These are phyloP conservation scores for Polymixis lichenea DNA, from an alignment of 2,888 invertebrate genomes.

Conservation along the genomic window DNA sequence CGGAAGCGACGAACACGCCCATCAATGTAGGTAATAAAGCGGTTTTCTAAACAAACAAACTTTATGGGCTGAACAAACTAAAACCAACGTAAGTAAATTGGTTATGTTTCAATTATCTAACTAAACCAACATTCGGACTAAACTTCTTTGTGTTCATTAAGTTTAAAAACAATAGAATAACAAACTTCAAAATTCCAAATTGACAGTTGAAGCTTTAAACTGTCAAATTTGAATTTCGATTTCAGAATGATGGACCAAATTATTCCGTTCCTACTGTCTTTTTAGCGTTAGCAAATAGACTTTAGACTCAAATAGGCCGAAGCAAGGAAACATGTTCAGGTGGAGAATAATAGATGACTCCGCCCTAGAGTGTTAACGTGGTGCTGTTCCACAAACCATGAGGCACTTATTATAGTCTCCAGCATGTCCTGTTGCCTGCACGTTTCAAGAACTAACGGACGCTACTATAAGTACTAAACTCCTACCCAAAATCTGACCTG, in stretches of 20 bases:
- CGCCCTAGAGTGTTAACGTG: neutral
- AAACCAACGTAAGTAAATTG: neutral
- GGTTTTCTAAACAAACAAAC: slow-evolving; percentile 32
- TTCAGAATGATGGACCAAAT: neutral
- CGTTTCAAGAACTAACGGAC: neutral
- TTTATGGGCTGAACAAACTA: slow-evolving; percentile 34
- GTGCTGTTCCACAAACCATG: too few relatives aligned
- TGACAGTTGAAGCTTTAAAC: neutral
- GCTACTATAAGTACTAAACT: neutral
- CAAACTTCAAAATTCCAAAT: slow-evolving; percentile 19
- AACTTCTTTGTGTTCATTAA: neutral
- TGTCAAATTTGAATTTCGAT: neutral
- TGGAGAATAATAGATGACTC: neutral
- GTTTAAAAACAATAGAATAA: neutral
- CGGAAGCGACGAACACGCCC: slow-evolving; percentile 17
- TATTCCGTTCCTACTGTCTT: neutral
- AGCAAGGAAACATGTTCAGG: neutral
- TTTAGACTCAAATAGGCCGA: neutral
- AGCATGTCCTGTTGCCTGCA: too few relatives aligned
- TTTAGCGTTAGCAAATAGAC: neutral
- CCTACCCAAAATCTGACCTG: neutral
- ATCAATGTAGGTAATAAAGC: slow-evolving; percentile 20
- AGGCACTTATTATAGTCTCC: too few relatives aligned
- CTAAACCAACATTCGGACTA: neutral
- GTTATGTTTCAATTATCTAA: slow-evolving; percentile 18